Percentiles rank a stretch among this genome's conserved stretches.
Conservation (phyloP, 2,888 invertebrate genomes). For the Petrophora chlorosata region DNA sequence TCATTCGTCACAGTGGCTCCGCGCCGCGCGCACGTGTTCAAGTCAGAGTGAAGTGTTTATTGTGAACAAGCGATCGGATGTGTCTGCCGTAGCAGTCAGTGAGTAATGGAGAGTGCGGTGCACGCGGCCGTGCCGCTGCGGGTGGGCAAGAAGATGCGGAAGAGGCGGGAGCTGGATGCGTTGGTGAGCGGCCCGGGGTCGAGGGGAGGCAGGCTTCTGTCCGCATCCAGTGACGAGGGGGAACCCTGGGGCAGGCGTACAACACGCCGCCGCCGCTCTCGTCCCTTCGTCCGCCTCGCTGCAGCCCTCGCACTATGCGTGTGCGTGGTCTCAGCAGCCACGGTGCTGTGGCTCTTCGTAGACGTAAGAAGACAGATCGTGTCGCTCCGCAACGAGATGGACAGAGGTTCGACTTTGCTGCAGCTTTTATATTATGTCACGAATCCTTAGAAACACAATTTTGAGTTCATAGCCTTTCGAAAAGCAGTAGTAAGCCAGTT, state of each 20-base stretch:
- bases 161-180: constrained; percentile 89
- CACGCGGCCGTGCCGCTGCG: constrained; percentile 86
- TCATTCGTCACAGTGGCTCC: constrained; percentile 59
- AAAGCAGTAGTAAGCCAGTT: background rate
- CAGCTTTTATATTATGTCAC: constrained; percentile 1
- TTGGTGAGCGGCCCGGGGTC: constrained; percentile 83
- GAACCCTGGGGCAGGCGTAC: constrained; percentile 80
- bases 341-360: constrained; percentile 87
- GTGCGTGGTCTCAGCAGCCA: constrained; percentile 86
- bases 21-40: constrained; percentile 53
- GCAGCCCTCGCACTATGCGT: constrained; percentile 85
- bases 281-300: constrained; percentile 83
- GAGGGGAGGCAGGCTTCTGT: constrained; percentile 82
- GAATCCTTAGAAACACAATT: background rate
- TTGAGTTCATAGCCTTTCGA: constrained; percentile 3
- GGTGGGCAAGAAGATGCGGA: constrained; percentile 90
- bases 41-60: constrained; percentile 47
- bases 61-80: constrained; percentile 54
- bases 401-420: constrained; percentile 80
- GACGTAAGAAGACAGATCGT: constrained; percentile 87
- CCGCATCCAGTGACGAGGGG: constrained; percentile 84
- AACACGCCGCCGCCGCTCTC: constrained; percentile 67
- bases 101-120: constrained; percentile 80
- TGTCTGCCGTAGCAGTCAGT: constrained; percentile 65
- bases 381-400: constrained; percentile 85